Percentiles rank a stretch among this genome's conserved stretches.
Conservation (phyloP, 2,888 invertebrate species). For the Ecdyonurus torrentis region DNA sequence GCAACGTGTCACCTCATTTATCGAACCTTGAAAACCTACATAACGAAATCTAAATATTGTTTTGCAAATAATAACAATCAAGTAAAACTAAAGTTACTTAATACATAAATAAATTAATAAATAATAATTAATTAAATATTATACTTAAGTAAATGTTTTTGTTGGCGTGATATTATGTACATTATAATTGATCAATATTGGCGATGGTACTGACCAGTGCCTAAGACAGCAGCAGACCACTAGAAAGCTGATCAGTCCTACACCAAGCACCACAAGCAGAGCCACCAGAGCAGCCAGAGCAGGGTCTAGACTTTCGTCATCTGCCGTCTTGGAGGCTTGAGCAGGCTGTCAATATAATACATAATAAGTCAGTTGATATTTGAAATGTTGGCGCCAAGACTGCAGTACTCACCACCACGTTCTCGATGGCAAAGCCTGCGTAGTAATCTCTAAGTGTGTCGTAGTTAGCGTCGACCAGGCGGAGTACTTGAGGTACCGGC, state of each 20-base stretch:
- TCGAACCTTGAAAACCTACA: too few species aligned
- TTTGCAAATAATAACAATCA: background rate
- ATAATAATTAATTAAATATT: background rate
- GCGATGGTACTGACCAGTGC: constrained; percentile 47
- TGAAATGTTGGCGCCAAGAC: constrained; percentile 51
- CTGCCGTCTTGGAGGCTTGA: constrained; percentile 29
- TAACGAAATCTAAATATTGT: too few species aligned
- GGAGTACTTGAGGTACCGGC: constrained; percentile 53
- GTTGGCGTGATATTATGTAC: constrained; percentile 10
- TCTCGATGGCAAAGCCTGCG: constrained; percentile 54
- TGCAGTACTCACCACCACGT: constrained; percentile 44
- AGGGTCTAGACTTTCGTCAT: constrained; percentile 61
- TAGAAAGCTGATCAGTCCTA: constrained; percentile 71
- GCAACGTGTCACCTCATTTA: too few species aligned
- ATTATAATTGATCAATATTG: too few species aligned
- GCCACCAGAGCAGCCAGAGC: constrained; percentile 75
- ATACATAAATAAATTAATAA: background rate
- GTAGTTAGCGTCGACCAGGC: constrained; percentile 69
- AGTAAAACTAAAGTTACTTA: background rate
- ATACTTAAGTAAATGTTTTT: background rate
- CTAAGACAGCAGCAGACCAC: constrained; percentile 77
- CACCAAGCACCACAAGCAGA: constrained; percentile 63
- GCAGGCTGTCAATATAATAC: constrained; percentile 36
- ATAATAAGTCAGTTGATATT: background rate
- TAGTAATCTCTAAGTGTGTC: constrained; percentile 67